These are phyloP conservation scores for Parascotia fuliginaria DNA, from an alignment of 2,888 invertebrate species.

Conservation along the genomic window DNA sequence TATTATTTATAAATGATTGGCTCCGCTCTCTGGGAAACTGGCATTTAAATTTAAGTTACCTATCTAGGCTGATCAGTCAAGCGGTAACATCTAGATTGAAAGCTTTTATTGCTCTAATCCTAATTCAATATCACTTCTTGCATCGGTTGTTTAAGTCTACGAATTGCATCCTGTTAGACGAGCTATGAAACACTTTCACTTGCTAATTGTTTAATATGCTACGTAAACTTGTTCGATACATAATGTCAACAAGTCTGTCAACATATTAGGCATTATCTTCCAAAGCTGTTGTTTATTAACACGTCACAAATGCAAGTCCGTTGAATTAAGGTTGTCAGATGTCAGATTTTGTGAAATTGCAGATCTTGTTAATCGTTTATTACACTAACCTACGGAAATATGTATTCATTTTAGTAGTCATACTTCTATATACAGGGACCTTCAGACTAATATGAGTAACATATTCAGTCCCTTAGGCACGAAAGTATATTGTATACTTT, in stretches of 20 bases:
- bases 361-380: too few relatives aligned
- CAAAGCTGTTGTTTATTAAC: conserved; percentile 65
- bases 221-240: conserved; percentile 65
- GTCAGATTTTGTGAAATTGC: too few relatives aligned
- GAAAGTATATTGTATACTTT: too few relatives aligned
- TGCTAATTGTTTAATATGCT: conserved; percentile 72
- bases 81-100: conserved; percentile 82
- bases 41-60: conserved; percentile 74
- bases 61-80: conserved; percentile 80
- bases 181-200: conserved; percentile 72
- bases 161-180: conserved; percentile 64
- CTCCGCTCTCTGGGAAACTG: conserved; percentile 81
- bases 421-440: too few relatives aligned
- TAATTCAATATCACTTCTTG: conserved; percentile 79
- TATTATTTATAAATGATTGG: conserved; percentile 45
- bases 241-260: conserved; percentile 78
- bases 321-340: too few relatives aligned
- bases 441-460: too few relatives aligned
- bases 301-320: conserved; percentile 48
- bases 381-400: too few relatives aligned
- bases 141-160: conserved; percentile 52
- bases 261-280: conserved; percentile 61
- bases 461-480: too few relatives aligned
- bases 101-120: conserved; percentile 81
- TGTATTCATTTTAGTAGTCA: too few relatives aligned